phyloP scores from a whole-genome alignment of 1,140 invertebrate genomes.

The Antheraea pernyi region DNA sequence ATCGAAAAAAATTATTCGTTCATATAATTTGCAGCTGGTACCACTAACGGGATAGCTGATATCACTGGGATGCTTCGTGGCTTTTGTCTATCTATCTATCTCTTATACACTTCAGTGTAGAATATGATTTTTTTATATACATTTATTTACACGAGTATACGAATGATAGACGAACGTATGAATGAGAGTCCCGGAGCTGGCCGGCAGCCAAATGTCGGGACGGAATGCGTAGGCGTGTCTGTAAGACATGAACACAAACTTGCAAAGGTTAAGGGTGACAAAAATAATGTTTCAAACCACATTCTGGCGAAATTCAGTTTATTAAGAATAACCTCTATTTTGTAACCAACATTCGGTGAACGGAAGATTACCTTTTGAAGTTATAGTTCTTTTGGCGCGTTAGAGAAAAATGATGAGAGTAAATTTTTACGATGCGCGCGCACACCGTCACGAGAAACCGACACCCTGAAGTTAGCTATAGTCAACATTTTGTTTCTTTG shows the following conservation, averaged over 20 bases:
- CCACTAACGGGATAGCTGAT: too few species aligned
- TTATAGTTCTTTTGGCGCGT: too few species aligned
- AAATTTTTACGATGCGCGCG: not conserved
- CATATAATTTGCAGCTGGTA: too few species aligned
- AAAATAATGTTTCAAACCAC: conserved; percentile 53
- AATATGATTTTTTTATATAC: not conserved
- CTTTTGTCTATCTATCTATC: not conserved
- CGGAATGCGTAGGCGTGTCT: conserved; percentile 40
- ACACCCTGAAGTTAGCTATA: too few species aligned
- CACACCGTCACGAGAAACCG: too few species aligned
- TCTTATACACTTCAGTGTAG: not conserved
- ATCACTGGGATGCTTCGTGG: too few species aligned
- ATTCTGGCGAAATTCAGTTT: conserved; percentile 26
- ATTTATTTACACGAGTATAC: conserved; percentile 4
- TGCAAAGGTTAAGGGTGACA: conserved; percentile 63
- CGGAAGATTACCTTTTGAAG: not conserved
- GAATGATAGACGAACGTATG: conserved; percentile 45
- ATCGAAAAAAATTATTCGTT: too few species aligned
- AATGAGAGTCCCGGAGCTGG: conserved; percentile 43
- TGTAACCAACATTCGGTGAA: not conserved
- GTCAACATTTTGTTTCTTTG: too few species aligned
- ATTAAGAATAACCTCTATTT: conserved; percentile 7
- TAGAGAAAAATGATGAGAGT: too few species aligned
- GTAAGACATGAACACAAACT: conserved; percentile 24
- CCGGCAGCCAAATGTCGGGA: conserved; percentile 44